Conservation (phyloP, 1,140 invertebrate species). For the Aphaenogaster floridana region DNA sequence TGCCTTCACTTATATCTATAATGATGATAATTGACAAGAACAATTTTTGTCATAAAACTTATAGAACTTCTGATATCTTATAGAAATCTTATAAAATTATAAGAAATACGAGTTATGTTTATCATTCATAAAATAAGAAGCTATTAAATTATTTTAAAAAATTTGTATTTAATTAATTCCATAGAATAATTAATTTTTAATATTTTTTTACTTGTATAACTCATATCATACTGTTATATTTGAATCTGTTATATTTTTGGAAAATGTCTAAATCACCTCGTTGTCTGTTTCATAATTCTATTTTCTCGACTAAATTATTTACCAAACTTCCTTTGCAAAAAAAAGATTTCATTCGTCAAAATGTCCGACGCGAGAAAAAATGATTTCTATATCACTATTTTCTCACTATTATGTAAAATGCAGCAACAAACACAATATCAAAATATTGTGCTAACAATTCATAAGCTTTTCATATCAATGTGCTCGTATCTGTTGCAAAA, state of each 20-base stretch:
- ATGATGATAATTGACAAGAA: not conserved
- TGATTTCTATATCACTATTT: not conserved
- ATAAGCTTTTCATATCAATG: not conserved
- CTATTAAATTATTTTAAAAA: not conserved
- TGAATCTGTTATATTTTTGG: not conserved
- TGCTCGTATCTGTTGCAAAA: not conserved
- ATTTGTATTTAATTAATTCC: not conserved
- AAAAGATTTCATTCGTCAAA: conserved; percentile 3
- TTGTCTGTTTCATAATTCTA: not conserved
- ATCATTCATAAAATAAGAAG: not conserved
- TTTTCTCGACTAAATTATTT: not conserved
- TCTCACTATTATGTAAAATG: not conserved
- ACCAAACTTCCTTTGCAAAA: not conserved
- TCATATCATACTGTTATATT: not conserved
- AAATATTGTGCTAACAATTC: not conserved
- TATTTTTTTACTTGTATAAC: not conserved
- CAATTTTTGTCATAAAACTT: not conserved
- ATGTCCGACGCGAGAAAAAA: not conserved
- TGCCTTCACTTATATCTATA: not conserved
- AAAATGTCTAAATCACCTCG: not conserved
- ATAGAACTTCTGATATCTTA: too few relatives aligned
- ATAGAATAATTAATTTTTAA: not conserved
- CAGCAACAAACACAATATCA: not conserved
- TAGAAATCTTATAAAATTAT: not conserved
- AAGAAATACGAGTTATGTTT: not conserved